Evolutionary conservation across 2,797 vertebrate species (phyloP), one percentile per base, ranked within the genome.

Genomic region (Centroberyx gerrardi): DNA sequence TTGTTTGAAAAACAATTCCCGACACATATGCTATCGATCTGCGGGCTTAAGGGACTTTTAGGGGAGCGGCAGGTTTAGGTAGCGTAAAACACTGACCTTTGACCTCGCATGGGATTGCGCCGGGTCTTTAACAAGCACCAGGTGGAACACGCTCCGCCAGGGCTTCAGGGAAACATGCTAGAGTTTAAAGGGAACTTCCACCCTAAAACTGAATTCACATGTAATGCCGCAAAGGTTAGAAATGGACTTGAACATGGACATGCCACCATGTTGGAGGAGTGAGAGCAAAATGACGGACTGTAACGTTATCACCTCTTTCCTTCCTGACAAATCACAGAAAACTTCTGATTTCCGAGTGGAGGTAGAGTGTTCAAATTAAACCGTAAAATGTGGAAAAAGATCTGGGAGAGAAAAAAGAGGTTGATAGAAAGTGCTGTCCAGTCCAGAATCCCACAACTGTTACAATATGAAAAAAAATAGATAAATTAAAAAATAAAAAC

Each of bases 51-150:
- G 76, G 78, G 77, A 81, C 67, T 84, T 73, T 77, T 10, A 78
- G 87, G 84, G 86, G 75, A 71, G 83, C 70, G 78, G 86, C 82
- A 84, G 83, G 77, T 89, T 90, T 85, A 89, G 89, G 89, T 91
- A 89, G 87, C 83, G 0, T 90, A 90, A 90, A 91, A 87, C 60
- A 13, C 10, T 56, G 77, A 90, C 79, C 87, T 80, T 15, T 89
- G 83, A 85, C 87, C 87, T 69, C 7, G 72, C 67, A 69, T 81
- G 68, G 80, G 67, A 87, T 82, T 71, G 82, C 66, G 27, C 72
- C 49, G 62, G 46, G 14, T 72, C 68, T 73, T 86, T 93, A 93
- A 93, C 87, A 58, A 93, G 87, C 78, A 81, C 92, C 90, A 93
- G 83, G 85, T 92, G 92, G 48, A 81, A 78, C 28, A 13, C 64